Conservation (phyloP, 30 jellyfish, hydroid and myxozoan genomes). For the Pseudorhiza aurosa region DNA sequence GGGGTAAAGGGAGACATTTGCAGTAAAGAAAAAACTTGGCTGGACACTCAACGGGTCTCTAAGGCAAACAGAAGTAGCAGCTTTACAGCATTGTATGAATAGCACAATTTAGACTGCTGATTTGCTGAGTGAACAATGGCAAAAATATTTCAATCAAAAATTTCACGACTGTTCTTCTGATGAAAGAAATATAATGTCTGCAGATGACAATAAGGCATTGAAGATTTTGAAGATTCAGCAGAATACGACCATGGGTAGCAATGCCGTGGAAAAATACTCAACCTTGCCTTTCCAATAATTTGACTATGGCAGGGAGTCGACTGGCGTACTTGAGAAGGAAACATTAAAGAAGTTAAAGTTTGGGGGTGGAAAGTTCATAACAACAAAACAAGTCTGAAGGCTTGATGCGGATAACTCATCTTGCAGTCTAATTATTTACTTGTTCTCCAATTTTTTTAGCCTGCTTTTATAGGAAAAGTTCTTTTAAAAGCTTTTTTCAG, state of each 20-base stretch:
- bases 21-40: constrained; percentile 62
- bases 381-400: too few species aligned
- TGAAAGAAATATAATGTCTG: constrained; percentile 9
- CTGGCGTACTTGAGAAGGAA: neutral
- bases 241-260: neutral
- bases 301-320: constrained; percentile 10
- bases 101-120: neutral
- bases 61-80: constrained; percentile 5
- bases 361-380: too few species aligned
- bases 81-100: constrained; percentile 1
- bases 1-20: constrained; percentile 59
- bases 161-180: constrained; percentile 24
- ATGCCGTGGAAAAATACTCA: constrained; percentile 24
- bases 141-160: constrained; percentile 23
- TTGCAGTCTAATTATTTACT: too few species aligned
- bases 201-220: constrained; percentile 33
- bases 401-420: too few species aligned
- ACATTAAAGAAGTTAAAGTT: too few species aligned
- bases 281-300: constrained; percentile 25
- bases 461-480: too few species aligned
- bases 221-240: constrained; percentile 19
- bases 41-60: constrained; percentile 71
- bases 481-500: too few species aligned
- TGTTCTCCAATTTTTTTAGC: too few species aligned
- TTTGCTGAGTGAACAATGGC: constrained; percentile 21